Evolutionary conservation across 2,888 invertebrate genomes (phyloP).

Genomic region (Drosophila meridionalis): DNA sequence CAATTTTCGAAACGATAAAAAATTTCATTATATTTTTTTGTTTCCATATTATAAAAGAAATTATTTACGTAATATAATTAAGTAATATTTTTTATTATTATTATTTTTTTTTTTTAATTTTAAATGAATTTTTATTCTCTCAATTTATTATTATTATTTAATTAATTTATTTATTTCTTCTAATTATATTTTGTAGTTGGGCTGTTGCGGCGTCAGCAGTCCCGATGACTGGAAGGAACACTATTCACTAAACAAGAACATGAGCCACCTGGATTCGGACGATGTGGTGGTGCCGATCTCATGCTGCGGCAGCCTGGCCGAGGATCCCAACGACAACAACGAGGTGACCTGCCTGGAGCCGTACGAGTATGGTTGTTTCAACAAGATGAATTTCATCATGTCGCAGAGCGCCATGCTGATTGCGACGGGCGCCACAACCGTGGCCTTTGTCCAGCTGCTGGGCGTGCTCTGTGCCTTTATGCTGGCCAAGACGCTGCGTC

Average conservation of each 20-base stretch:
- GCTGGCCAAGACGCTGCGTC: slow-evolving; percentile 93
- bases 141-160: not conserved
- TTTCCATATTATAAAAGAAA: no score
- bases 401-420: slow-evolving; percentile 90
- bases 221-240: slow-evolving; percentile 87
- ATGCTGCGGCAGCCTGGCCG: slow-evolving; percentile 86
- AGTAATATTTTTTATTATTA: no score
- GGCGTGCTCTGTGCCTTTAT: slow-evolving; percentile 96
- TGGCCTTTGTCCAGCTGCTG: slow-evolving; percentile 93
- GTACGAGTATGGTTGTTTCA: slow-evolving; percentile 87
- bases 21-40: no score
- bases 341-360: slow-evolving; percentile 72
- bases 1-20: no score
- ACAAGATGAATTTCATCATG: slow-evolving; percentile 87
- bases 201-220: slow-evolving; percentile 89
- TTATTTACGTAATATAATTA: no score
- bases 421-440: slow-evolving; percentile 91
- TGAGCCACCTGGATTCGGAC: slow-evolving; percentile 52
- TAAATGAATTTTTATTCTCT: no score
- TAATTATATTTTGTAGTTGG: slow-evolving; percentile 85
- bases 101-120: not conserved
- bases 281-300: slow-evolving; percentile 86
- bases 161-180: not conserved
- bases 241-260: slow-evolving; percentile 52
- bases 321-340: slow-evolving; percentile 20